Base-by-base conservation (phyloP, 2,797 vertebrate species). In the Notolabrus celidotus region DNA sequence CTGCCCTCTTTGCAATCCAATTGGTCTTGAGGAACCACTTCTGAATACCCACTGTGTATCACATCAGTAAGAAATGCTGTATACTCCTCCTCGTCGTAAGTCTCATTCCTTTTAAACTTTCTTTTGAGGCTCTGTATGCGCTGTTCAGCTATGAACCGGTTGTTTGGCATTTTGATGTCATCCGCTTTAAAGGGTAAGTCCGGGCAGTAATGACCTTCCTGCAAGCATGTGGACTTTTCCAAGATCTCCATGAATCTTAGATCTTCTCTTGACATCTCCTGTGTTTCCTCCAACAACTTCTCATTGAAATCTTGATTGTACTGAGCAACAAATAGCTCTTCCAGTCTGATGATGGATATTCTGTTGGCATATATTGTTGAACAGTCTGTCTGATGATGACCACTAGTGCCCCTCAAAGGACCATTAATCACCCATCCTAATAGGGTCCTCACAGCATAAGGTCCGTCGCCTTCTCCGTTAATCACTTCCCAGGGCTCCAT, bases 381-480 rank as follows among this genome's bases (percentile, higher is more conserved):
- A 15, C 41, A 66, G 11, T 31, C 6, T 25, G 20, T 46, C 22
- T 47, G 19, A 12, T 15, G n/a, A 7, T 25, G n/a, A n/a, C n/a
- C n/a, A n/a, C 3, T 17, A 15, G 46, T 54, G 5, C 50, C 51
- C 14, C 25, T 45, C 20, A 54, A 43, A 36, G 45, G 58, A 14
- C 52, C 52, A 4, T 62, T 68, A n/a, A 67, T 9, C 10, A 75
- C 50, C 56, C 71, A 67, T 15, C 64, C 57, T 39, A 67, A 46
- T 14, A 34, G 14, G 19, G 58, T 49, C 45, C 12, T 62, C 10
- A 50, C 4, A 2, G 16, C 33, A 1, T 47, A 58, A 3, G 47
- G 25, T 55, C 52, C 19, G 55, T 51, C 27, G 6, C 5, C 49
- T 51, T n/a, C 1, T 10, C 34, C 60, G 15, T 49, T 60, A 29